Percentiles rank a stretch among this genome's conserved stretches.
Evolutionary conservation across 2,888 invertebrate species (phyloP).

Genomic region (Diarsia mendica): DNA sequence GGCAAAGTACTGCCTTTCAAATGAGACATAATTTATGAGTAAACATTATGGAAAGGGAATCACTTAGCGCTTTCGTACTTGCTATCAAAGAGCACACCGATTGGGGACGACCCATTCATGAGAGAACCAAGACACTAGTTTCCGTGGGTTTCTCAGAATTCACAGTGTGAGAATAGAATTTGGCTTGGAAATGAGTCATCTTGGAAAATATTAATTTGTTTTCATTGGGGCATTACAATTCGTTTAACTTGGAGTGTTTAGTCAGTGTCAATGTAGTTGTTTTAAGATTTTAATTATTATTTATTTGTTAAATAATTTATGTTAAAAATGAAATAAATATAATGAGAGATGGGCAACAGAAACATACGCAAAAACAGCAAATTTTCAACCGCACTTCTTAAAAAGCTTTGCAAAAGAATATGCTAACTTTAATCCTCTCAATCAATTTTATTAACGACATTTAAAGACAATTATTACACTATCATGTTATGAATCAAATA

Average conservation of each 20-base stretch:
- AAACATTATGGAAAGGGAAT: conserved; percentile 78
- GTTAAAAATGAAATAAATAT: background rate
- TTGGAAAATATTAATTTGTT: conserved; percentile 35
- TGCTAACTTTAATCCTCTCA: background rate
- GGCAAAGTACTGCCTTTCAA: conserved; percentile 71
- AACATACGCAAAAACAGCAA: background rate
- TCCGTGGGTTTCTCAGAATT: conserved; percentile 41
- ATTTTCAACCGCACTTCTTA: background rate
- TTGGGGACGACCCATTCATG: conserved; percentile 66
- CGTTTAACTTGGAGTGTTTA: conserved; percentile 22
- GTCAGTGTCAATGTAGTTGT: conserved; percentile 13
- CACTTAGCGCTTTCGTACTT: conserved; percentile 76
- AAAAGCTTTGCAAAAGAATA: background rate
- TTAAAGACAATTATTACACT: too few relatives aligned
- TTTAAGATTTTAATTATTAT: conserved; percentile 4
- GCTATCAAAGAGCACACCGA: conserved; percentile 71
- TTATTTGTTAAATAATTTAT: background rate
- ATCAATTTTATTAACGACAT: background rate
- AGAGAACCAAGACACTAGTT: conserved; percentile 61
- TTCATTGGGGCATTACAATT: conserved; percentile 34
- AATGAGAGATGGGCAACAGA: accelerated
- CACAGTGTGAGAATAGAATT: conserved; percentile 35
- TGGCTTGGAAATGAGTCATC: conserved; percentile 43
- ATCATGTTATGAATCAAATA: too few relatives aligned
- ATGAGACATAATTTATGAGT: conserved; percentile 79